A percentile compares a stretch with the other conserved stretches of the same genome.
These are phyloP conservation scores for Eulimnadia texana DNA, from an alignment of 1,140 invertebrate genomes.

Conservation along the genomic window DNA sequence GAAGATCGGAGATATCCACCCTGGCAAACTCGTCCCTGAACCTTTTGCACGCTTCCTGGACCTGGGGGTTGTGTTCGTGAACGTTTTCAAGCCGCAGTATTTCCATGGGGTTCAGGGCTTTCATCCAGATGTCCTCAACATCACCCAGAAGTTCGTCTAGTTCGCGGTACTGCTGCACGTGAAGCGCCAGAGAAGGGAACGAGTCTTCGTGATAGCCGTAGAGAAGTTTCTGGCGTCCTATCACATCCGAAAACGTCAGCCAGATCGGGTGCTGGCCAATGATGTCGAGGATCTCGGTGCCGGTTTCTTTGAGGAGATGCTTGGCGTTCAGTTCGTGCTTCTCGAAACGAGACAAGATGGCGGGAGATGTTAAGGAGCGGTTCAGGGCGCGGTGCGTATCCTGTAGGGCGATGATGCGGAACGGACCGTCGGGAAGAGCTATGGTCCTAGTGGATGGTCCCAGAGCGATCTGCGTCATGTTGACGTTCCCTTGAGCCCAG, in stretches of 20 bases:
- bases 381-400: background rate
- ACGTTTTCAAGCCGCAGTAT: background rate
- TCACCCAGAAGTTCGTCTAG: background rate
- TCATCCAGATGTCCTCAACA: background rate
- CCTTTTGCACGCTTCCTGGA: background rate
- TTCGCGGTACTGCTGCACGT: background rate
- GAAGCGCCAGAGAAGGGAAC: slow-evolving; percentile 2
- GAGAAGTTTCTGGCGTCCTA: background rate
- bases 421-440: slow-evolving; percentile 5
- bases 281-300: background rate
- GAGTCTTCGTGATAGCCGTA: slow-evolving; percentile 11
- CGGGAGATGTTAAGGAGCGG: background rate
- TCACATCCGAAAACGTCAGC: background rate
- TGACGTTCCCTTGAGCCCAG: slow-evolving; percentile 4
- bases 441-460: slow-evolving; percentile 4
- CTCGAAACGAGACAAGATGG: slow-evolving; percentile 1
- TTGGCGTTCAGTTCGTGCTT: slow-evolving; percentile 3
- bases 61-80: background rate
- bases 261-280: background rate
- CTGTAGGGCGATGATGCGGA: slow-evolving; percentile 11
- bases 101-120: background rate
- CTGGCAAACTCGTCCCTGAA: background rate
- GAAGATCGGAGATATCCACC: background rate
- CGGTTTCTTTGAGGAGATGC: background rate
- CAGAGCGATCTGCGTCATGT: slow-evolving; percentile 2